Conservation (phyloP, 2,797 vertebrate genomes). For the Yasuhikotakia modesta region DNA sequence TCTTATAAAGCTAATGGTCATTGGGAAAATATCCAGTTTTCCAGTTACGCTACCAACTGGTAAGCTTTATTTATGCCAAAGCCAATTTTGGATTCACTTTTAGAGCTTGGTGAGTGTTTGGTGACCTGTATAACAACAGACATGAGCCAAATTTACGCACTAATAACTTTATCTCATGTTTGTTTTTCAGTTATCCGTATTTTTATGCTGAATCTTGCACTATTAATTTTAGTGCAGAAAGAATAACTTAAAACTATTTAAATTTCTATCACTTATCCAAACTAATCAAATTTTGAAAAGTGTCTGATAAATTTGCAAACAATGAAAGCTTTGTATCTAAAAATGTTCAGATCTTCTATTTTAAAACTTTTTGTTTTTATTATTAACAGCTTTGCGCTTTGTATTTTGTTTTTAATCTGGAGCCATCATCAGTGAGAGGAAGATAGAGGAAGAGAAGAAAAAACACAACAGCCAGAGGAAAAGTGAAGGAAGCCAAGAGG, state of each 20-base stretch:
- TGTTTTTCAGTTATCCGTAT: too few relatives aligned
- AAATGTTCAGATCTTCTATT: too few relatives aligned
- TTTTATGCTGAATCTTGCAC: too few relatives aligned
- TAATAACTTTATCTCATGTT: too few relatives aligned
- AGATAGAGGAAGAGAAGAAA: neutral
- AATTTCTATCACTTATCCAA: too few relatives aligned
- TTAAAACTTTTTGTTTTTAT: too few relatives aligned
- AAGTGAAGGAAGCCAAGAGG: constrained; percentile 47
- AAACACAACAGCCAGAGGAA: neutral
- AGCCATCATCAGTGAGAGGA: neutral
- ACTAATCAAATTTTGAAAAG: too few relatives aligned
- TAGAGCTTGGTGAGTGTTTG: neutral
- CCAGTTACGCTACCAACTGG: too few relatives aligned
- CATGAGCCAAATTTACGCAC: neutral
- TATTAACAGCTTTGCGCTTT: too few relatives aligned
- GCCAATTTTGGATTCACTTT: neutral
- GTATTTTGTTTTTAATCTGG: neutral
- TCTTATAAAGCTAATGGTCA: neutral
- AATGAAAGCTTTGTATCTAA: too few relatives aligned
- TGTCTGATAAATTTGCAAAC: too few relatives aligned
- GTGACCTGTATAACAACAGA: neutral
- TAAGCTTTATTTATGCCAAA: neutral
- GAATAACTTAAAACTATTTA: too few relatives aligned
- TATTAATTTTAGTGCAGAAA: neutral
- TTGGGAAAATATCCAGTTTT: neutral